Percentiles rank a stretch among this genome's conserved stretches.
Conservation (phyloP, 1,140 invertebrate genomes). For the Aphelenchoides fujianensis region DNA sequence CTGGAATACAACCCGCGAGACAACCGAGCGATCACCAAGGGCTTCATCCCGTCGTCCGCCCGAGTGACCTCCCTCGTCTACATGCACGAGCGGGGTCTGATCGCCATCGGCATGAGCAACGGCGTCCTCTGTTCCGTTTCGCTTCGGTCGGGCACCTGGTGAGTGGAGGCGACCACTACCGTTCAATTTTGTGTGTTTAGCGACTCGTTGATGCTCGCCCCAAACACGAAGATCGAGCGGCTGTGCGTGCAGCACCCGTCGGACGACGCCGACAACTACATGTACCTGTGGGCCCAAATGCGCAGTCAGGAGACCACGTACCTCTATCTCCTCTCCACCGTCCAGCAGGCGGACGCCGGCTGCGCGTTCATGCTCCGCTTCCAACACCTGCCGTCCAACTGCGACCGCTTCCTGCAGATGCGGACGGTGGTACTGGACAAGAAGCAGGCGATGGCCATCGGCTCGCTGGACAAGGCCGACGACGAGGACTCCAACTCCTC, state of each 20-base stretch:
- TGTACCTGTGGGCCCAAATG: constrained; percentile 18
- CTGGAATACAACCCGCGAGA: constrained; percentile 12
- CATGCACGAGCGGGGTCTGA: not conserved
- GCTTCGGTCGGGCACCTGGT: not conserved
- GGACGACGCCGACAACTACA: constrained; percentile 19
- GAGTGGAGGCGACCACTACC: not conserved
- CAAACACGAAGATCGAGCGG: not conserved
- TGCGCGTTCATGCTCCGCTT: not conserved
- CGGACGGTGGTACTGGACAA: not conserved
- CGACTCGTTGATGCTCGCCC: not conserved
- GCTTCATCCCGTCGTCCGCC: not conserved
- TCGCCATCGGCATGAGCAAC: constrained; percentile 15
- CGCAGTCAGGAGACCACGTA: not conserved
- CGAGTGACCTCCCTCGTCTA: not conserved
- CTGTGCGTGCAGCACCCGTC: not conserved
- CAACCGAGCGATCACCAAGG: not conserved
- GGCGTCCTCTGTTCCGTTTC: constrained; percentile 4
- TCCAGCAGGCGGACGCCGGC: not conserved
- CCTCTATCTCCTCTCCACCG: constrained; percentile 3
- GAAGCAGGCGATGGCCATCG: not conserved
- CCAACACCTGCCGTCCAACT: not conserved
- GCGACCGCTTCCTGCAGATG: not conserved
- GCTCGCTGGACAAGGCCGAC: not conserved
- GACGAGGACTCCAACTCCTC: not conserved
- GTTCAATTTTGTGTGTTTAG: constrained; percentile 7